phyloP scores from a whole-genome alignment of 2,888 invertebrate genomes.

The Arge pagana region DNA sequence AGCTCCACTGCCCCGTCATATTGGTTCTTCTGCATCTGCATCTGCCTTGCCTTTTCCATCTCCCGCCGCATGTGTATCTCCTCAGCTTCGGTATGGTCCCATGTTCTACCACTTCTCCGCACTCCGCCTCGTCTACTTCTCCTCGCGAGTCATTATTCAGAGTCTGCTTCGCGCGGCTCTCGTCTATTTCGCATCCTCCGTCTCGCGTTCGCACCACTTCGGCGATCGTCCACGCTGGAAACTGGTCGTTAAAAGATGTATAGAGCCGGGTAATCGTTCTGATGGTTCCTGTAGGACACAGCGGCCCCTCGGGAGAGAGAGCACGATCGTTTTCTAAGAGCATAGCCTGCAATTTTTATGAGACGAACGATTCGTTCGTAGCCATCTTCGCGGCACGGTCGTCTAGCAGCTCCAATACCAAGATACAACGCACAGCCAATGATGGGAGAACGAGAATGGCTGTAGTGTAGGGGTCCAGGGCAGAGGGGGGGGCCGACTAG shows the following conservation, averaged over 20 bases:
- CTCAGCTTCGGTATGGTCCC: no score
- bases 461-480: neutral
- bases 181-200: neutral
- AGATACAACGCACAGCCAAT: no score
- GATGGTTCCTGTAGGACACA: conserved; percentile 49
- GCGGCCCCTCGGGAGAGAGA: conserved; percentile 46
- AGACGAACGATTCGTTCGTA: conserved; percentile 42
- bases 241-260: conserved; percentile 42
- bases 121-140: no score
- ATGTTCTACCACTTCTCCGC: no score
- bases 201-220: neutral
- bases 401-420: neutral
- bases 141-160: no score
- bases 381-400: conserved; percentile 10
- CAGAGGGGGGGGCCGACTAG: neutral
- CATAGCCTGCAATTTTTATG: conserved; percentile 56
- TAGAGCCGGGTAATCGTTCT: conserved; percentile 50
- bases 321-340: conserved; percentile 57
- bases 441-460: neutral
- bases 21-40: neutral
- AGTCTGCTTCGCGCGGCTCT: neutral
- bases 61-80: no score
- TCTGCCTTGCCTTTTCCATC: neutral
- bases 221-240: conserved; percentile 5
- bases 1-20: conserved; percentile 1